Base-by-base conservation (phyloP, 2,888 invertebrate genomes). In the Aphelenchoides bicaudatus region DNA sequence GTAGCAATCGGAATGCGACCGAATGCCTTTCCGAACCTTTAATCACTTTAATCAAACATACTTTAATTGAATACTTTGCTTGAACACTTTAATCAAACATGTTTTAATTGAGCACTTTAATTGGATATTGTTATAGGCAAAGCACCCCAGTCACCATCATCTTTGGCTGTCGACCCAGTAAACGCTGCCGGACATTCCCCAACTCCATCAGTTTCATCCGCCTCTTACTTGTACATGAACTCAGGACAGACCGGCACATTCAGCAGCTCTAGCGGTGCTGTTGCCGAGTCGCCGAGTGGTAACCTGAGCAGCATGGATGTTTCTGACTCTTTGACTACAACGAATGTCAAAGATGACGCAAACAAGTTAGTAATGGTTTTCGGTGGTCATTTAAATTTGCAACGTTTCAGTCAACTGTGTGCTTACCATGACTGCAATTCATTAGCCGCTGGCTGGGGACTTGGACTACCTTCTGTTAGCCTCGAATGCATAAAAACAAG, bases 351-450 rank as follows among this genome's bases (percentile, higher is more conserved):
- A n/a, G 43, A 43, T 25, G 43, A 43, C 23, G 10, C 43, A 19
- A 43, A 43, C 43, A 43, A 43, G 43, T 43, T 19, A 21, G 43
- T 43, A 21, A 10, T 19, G 6, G 43, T n/a, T 25, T 10, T n/a
- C 13, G 16, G 34, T 34, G 16, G 13, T 34, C 34, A 34, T 34
- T 34, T 34, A 16, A 13, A 34, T 13, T 13, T 34, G 43, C 25
- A 21, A 6, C 16, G 25, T 43, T 43, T 6, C 6, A 43, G 43
- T 43, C 43, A 43, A 43, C 61, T 78, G 23, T 68, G 68, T 53
- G 74, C 76, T 51, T 77, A 69, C 53, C 76, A 76, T 49, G 76
- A 76, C 63, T 72, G 72, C 56, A 64, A 71, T 16, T 75, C 76
- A n/a, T 54, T 76, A 29, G 74, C 71, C 1, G 67, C 73, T 10